Evolutionary conservation across 2,797 vertebrate genomes (phyloP).

Genomic region (Alectoris magna): DNA sequence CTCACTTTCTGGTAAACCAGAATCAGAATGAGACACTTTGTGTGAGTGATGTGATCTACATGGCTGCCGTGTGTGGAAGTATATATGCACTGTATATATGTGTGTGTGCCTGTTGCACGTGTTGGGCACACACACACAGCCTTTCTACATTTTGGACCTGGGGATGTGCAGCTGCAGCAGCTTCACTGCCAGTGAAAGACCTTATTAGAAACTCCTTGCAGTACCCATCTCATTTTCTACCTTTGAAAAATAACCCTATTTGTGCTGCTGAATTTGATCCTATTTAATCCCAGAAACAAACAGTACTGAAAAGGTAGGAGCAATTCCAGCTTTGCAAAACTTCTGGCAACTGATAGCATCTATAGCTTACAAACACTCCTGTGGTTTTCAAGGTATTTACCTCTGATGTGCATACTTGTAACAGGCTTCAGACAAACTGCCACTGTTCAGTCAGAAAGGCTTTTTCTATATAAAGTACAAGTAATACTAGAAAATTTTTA

Average conservation of each 20-base stretch:
- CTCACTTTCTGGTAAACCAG: neutral
- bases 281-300: neutral
- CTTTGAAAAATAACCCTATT: neutral
- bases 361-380: neutral
- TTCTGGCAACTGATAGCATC: neutral
- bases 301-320: neutral
- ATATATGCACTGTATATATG: too few species aligned
- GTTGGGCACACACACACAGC: fast-evolving
- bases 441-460: neutral
- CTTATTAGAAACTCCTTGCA: neutral
- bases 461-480: neutral
- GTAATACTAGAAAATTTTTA: neutral
- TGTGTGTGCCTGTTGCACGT: neutral
- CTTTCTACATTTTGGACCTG: fast-evolving
- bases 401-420: neutral
- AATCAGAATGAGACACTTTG: neutral
- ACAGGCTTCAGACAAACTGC: neutral
- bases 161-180: neutral
- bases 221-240: neutral
- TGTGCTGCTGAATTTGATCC: neutral
- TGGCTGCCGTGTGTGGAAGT: fast-evolving
- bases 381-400: neutral
- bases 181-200: neutral
- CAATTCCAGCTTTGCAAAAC: neutral
- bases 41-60: neutral